Conservation (phyloP, 2,888 invertebrate species). For the Acronicta leporina region DNA sequence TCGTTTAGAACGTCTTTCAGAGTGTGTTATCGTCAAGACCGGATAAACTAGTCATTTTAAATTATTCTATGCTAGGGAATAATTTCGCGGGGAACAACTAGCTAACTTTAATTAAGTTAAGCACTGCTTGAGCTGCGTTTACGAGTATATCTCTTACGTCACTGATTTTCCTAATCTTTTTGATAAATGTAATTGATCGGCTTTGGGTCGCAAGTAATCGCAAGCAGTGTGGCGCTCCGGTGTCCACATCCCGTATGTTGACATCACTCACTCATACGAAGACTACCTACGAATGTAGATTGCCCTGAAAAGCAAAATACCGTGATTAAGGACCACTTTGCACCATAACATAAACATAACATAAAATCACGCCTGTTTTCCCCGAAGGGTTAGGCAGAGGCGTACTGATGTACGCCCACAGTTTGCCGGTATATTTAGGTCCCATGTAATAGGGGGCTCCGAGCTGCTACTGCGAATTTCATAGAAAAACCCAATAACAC, state of each 20-base stretch:
- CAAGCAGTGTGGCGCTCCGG: background rate
- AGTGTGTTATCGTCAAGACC: too few relatives aligned
- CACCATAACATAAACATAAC: too few relatives aligned
- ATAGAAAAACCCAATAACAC: too few relatives aligned
- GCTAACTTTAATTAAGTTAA: background rate
- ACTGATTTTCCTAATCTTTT: slow-evolving; percentile 1
- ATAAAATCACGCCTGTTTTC: too few relatives aligned
- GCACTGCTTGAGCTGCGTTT: background rate
- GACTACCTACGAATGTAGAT: slow-evolving; percentile 1
- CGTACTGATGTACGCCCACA: too few relatives aligned
- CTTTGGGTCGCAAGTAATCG: background rate
- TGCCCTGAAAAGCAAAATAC: slow-evolving; percentile 11
- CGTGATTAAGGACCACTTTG: slow-evolving; percentile 9
- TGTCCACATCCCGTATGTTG: slow-evolving; percentile 23
- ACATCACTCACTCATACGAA: background rate
- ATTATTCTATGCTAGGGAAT: background rate
- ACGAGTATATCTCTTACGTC: too few relatives aligned
- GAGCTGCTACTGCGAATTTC: too few relatives aligned
- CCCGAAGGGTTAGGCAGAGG: too few relatives aligned
- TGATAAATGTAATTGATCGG: slow-evolving; percentile 1
- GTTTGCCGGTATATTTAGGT: too few relatives aligned
- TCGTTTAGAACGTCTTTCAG: too few relatives aligned
- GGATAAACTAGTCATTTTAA: too few relatives aligned
- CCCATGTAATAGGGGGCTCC: too few relatives aligned
- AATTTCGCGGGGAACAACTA: background rate